phyloP scores from a whole-genome alignment of 1,140 invertebrate species.

The Proctacanthus coquilletti region DNA sequence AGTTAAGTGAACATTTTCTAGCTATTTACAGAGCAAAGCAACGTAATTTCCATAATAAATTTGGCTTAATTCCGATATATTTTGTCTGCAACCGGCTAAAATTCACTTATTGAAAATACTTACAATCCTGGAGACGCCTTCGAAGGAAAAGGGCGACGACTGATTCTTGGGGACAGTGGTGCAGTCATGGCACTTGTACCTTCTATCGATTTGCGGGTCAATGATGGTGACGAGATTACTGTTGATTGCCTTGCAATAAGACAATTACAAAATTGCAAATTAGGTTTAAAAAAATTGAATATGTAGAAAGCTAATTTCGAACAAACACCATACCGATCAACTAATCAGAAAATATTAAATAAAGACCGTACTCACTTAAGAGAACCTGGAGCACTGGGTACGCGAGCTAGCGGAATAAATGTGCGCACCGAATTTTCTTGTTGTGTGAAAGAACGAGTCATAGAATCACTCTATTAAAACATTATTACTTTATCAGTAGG shows the following conservation, averaged over 20 bases:
- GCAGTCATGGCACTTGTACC: neutral
- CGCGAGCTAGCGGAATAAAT: slow-evolving; percentile 41
- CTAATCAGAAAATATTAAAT: neutral
- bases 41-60: no score
- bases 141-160: slow-evolving; percentile 5
- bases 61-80: no score
- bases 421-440: slow-evolving; percentile 3
- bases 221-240: slow-evolving; percentile 5
- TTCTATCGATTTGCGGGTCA: slow-evolving; percentile 6
- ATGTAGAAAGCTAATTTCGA: no score
- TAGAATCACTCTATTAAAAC: slow-evolving; percentile 4
- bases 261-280: neutral
- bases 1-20: no score
- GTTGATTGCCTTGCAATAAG: slow-evolving; percentile 5
- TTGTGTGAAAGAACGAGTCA: slow-evolving; percentile 8
- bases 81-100: no score
- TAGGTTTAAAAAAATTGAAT: no score
- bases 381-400: slow-evolving; percentile 51
- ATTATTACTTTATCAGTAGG: neutral
- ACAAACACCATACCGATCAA: no score
- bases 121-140: slow-evolving; percentile 10
- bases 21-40: no score
- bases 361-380: slow-evolving; percentile 13
- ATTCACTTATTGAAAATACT: slow-evolving; percentile 4
- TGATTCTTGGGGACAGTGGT: slow-evolving; percentile 7